Evolutionary conservation across 2,797 vertebrate species (phyloP), one percentile per base, ranked within the genome.

Genomic region (Melopsittacus undulatus): DNA sequence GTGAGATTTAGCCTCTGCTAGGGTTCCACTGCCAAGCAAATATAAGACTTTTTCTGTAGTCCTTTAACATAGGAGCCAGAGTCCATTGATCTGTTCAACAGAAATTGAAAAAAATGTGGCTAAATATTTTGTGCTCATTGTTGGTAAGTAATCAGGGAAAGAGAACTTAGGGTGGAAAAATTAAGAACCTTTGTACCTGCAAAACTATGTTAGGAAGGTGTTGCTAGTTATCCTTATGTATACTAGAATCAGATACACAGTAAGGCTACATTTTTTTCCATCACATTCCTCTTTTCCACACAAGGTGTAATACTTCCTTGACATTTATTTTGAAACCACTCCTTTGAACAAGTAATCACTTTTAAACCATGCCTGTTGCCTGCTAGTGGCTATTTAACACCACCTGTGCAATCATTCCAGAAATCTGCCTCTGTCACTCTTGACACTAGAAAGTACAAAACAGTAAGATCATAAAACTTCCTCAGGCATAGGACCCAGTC

Each of bases 321-420:
- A 80, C 32, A 90, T 32, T 85, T 92, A 64, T 95, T 95, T 94
- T 92, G 68, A 95, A 96, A 59, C 48, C 32, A 46, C 34, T 85
- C 56, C 68, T 95, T 93, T 95, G 83, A 95, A 80, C 26, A 80
- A 85, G 36, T 68, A 79, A 94, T 92, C 78, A 43, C 72, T 93
- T 94, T 92, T 66, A 95, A 92, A 57, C 45, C 24, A 21, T 80
- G 40, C 19, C 68, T 62, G 24, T 83, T 94, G 48, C 76, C 72
- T 85, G 45, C 61, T 91, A 95, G 96, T 92, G 68, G 72, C 72
- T 90, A 57, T 92, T 92, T 94, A 85, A 89, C 52, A 68, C 57
- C 79, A 83, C 52, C 82, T 94, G 72, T 75, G 75, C 69, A 89
- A 57, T 87, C 79, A 93, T 64, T 78, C 64, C 73, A 89, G 93